Evolutionary conservation across 2,113 vertebrate genomes (phyloP).

Genomic region (Limnothrissa miodon): DNA sequence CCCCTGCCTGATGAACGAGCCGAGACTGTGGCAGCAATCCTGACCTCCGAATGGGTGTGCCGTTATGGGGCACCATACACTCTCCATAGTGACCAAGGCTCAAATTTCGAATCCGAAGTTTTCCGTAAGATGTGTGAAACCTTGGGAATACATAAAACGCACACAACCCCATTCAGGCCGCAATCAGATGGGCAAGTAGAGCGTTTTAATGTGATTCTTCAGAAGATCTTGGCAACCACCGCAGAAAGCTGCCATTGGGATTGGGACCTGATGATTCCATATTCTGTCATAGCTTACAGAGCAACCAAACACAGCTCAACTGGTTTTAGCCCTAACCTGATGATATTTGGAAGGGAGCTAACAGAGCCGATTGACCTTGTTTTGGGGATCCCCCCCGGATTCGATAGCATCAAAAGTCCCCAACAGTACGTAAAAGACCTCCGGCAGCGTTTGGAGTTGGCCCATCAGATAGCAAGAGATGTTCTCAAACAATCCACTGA

Average conservation of each 20-base stretch:
- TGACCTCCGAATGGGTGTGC: conserved; percentile 40
- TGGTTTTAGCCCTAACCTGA: conserved; percentile 27
- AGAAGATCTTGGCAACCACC: conserved; percentile 36
- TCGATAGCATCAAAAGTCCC: neutral
- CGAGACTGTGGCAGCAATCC: conserved; percentile 22
- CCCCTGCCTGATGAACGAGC: conserved; percentile 16
- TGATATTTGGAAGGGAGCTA: conserved; percentile 33
- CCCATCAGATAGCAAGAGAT: conserved; percentile 31
- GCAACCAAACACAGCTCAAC: conserved; percentile 34
- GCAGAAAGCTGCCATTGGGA: conserved; percentile 40
- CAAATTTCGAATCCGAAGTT: conserved; percentile 35
- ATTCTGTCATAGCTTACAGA: conserved; percentile 32
- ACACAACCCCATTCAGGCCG: conserved; percentile 11
- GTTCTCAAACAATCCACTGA: conserved; percentile 8
- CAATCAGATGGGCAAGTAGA: conserved; percentile 18
- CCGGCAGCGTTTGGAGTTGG: conserved; percentile 27
- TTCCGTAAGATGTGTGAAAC: conserved; percentile 35
- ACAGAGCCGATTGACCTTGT: conserved; percentile 32
- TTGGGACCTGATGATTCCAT: conserved; percentile 40
- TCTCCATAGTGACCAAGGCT: conserved; percentile 36
- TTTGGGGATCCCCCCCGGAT: neutral
- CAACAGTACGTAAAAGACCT: conserved; percentile 28
- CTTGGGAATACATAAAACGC: conserved; percentile 34
- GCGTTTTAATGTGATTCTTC: conserved; percentile 36
- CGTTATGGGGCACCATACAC: conserved; percentile 20